Base-by-base conservation (phyloP, 2,888 invertebrate species). In the Drosophila longiperda region DNA sequence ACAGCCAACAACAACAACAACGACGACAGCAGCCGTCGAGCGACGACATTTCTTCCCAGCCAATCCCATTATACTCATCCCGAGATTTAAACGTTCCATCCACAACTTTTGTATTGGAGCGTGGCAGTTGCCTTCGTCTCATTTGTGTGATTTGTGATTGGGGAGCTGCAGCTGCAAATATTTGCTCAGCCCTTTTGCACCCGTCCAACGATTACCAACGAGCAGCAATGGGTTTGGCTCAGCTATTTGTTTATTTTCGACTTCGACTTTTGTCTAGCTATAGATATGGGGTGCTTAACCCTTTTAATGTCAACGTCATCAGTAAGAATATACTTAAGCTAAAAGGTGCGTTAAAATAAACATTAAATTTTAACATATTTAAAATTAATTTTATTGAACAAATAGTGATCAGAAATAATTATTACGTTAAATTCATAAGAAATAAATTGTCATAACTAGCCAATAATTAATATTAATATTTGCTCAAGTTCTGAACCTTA, bases 181-280 rank as follows among this genome's bases (percentile, higher is more conserved):
- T 87, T 87, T 87, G 83, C 60, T 88, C 83, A 87, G 86, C 72
- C 83, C 81, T 88, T 81, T 83, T 73, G 75, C 80, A 87, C 65
- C 66, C 72, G 54, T 59, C 48, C 72, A 78, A 69, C 82, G 78
- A 80, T 85, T 78, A 72, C 62, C 74, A 66, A n/a, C 42, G 40
- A 45, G 23, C 23, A 42, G 34, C n/a, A 36, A 36, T 36, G 17
- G 54, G 42, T 57, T 38, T 38, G 8, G 23, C 29, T n/a, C 40
- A 33, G 67, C 66, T 60, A 68, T 74, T 75, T 88, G 76, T 70
- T 83, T 86, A 63, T 75, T 78, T 80, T 76, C n/a, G n/a, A 59
- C 68, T 83, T 83, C 66, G 80, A 71, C 67, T 73, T 74, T 78
- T 67, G 57, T 60, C 3, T 26, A 20, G 53, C 53, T 54, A 50